phyloP scores from a whole-genome alignment of 2,797 vertebrate genomes.

The Avahi laniger region DNA sequence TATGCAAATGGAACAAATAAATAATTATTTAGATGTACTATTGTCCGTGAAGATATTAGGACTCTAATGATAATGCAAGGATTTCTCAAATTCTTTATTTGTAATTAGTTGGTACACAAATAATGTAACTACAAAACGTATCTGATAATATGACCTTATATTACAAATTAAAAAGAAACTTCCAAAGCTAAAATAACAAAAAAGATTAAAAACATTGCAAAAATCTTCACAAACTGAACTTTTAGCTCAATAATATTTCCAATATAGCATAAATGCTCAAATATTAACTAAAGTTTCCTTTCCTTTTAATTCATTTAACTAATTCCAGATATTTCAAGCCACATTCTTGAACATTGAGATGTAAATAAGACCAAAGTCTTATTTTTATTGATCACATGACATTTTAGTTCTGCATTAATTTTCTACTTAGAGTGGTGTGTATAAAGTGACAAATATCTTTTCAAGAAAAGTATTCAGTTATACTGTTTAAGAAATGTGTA shows the following conservation, averaged over 20 bases:
- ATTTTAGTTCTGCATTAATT: not conserved
- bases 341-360: not conserved
- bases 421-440: not conserved
- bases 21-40: constrained; percentile 61
- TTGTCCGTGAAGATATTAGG: constrained; percentile 63
- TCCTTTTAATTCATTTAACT: not conserved
- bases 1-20: constrained; percentile 75
- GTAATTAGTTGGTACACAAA: constrained; percentile 43
- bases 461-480: not conserved
- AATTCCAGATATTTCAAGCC: not conserved
- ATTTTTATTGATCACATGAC: not conserved
- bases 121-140: constrained; percentile 38
- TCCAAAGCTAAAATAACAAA: not conserved
- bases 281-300: not conserved
- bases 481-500: not conserved
- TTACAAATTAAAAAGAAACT: not conserved
- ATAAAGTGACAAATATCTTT: not conserved
- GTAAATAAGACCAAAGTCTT: not conserved
- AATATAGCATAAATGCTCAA: not conserved
- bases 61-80: constrained; percentile 56
- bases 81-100: constrained; percentile 72
- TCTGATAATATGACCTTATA: not conserved
- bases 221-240: not conserved
- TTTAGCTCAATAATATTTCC: not conserved
- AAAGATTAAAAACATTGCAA: not conserved